Percentiles rank a stretch among this genome's conserved stretches.
Evolutionary conservation across 2,113 vertebrate genomes (phyloP).

Genomic region (Nesogale talazaci): DNA sequence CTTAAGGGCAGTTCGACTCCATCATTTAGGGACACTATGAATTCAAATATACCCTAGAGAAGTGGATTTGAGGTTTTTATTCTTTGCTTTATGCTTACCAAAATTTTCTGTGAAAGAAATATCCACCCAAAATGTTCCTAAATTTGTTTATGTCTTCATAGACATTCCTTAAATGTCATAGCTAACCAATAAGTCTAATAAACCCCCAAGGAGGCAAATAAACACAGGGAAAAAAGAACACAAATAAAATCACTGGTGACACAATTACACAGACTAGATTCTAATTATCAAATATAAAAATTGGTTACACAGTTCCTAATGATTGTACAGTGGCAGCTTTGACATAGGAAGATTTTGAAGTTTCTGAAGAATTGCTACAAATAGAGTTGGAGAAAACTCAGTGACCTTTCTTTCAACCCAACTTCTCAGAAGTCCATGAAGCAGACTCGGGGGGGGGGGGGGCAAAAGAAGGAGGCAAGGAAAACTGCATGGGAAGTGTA

Average conservation of each 20-base stretch:
- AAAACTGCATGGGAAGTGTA: slow-evolving; percentile 73
- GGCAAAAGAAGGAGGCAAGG: background rate
- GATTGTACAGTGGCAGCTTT: slow-evolving; percentile 20
- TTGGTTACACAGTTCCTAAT: background rate
- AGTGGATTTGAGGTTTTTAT: no score
- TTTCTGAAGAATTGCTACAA: slow-evolving; percentile 35
- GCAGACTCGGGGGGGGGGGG: background rate
- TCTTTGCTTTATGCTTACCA: background rate
- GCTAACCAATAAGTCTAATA: background rate
- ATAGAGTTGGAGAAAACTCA: slow-evolving; percentile 32
- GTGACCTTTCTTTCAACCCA: slow-evolving; percentile 33
- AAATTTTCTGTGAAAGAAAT: background rate
- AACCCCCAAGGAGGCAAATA: background rate
- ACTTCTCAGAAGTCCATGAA: slow-evolving; percentile 59
- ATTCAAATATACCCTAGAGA: background rate
- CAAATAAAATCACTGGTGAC: background rate
- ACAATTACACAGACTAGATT: background rate
- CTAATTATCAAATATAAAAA: background rate
- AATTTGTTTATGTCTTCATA: background rate
- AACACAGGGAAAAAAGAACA: background rate
- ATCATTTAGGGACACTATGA: no score
- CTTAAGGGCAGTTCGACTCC: no score
- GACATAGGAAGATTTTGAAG: background rate
- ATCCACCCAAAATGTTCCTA: background rate
- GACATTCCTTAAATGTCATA: background rate